phyloP scores from a whole-genome alignment of 1,140 invertebrate species.

The Ganaspis sp. region DNA sequence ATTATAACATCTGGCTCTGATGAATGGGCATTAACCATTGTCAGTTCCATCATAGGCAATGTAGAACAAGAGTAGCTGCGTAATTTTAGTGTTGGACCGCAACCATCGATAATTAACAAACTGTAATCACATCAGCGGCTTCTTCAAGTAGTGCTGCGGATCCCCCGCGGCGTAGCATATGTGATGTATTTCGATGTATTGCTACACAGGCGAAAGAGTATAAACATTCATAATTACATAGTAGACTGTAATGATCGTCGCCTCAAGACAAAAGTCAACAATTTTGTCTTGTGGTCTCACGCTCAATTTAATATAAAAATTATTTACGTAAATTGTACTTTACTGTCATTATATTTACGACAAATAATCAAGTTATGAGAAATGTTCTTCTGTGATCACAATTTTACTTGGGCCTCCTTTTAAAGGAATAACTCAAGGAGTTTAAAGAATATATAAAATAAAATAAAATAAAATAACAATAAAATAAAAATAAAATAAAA shows the following conservation, averaged over 20 bases:
- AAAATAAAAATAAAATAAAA: no score
- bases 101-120: conserved; percentile 56
- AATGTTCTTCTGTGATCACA: neutral
- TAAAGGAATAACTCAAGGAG: no score
- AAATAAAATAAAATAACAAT: no score
- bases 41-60: neutral
- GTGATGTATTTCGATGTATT: conserved; percentile 24
- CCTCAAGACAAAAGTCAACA: neutral
- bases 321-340: conserved; percentile 36
- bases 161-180: conserved; percentile 1
- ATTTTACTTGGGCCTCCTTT: no score
- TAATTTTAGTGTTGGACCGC: conserved; percentile 54
- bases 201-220: conserved; percentile 36
- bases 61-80: conserved; percentile 10
- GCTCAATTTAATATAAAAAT: conserved; percentile 23
- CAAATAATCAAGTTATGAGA: neutral
- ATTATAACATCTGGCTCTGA: neutral
- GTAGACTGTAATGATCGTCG: conserved; percentile 14
- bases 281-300: conserved; percentile 13
- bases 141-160: conserved; percentile 43
- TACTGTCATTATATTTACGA: conserved; percentile 29
- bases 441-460: no score
- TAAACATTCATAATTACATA: conserved; percentile 60
- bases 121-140: conserved; percentile 43
- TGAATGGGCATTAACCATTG: neutral